Evolutionary conservation across 2,797 vertebrate species (phyloP), one percentile per base, ranked within the genome.

Genomic region (Steatocranus sp.): DNA sequence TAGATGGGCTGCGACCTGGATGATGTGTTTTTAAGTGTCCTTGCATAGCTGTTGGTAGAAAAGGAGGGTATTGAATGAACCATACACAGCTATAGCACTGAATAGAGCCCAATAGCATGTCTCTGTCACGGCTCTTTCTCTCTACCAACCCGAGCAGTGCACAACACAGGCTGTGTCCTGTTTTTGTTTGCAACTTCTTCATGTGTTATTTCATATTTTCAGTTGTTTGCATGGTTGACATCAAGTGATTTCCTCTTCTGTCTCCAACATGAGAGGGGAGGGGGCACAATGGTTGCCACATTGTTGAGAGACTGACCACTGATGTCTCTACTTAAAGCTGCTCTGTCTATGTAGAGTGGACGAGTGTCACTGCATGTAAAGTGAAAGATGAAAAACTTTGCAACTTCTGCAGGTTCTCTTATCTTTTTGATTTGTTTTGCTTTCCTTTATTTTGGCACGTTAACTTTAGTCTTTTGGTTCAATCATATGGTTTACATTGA

Each of bases 21-120:
- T 93, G 94, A 94, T 94, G 77, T 76, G 86, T 89, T 87, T 92
- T 89, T 88, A 89, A 94, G 88, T 88, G 86, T 89, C 85, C 78
- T 87, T 73, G 89, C 87, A 87, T 79, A 83, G 48, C 63, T 83
- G 88, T 82, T 70, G 66, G 81, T 78, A 78, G 76, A 82, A 87
- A 81, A 73, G 30, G 77, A 86, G 76, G 81, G 79, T 56, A 54
- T 76, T 89, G 85, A 93, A 88, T 78, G 81, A 81, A 49, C 49
- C 74, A 76, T 73, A 74, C 58, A 80, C 79, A 48, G 82, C 68
- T 50, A 75, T 80, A 79, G 76, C 73, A 34, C 75, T 86, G 74
- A 87, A 66, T 41, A 63, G 77, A 89, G 61, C 76, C 78, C 76
- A 79, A 11, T 73, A 34, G 18, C 70, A 36, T 66, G 76, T 84